Conservation (phyloP, 2,797 vertebrate genomes). For the Crenuchus spilurus region DNA sequence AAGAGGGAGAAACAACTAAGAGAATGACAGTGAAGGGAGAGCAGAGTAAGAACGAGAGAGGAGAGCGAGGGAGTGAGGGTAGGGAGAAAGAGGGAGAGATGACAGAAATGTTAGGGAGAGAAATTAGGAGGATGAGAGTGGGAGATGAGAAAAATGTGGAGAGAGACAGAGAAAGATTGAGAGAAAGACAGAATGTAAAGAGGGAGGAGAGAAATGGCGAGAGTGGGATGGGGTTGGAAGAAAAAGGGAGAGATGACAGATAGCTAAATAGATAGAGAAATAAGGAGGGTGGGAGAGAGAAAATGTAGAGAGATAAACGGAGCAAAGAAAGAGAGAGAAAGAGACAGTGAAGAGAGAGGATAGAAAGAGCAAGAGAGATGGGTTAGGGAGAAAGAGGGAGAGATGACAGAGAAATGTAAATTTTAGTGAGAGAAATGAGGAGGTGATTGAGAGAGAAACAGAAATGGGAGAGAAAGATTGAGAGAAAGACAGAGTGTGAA, state of each 20-base stretch:
- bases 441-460: too few relatives aligned
- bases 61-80: neutral
- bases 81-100: neutral
- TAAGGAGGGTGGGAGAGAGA: too few relatives aligned
- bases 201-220: neutral
- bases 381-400: neutral
- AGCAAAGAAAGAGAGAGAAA: neutral
- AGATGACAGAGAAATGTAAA: neutral
- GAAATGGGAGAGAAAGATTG: too few relatives aligned
- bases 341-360: neutral
- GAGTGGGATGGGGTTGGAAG: too few relatives aligned
- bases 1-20: too few relatives aligned
- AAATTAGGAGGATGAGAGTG: too few relatives aligned
- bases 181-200: neutral
- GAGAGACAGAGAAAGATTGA: too few relatives aligned
- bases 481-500: neutral
- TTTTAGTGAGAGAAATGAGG: neutral
- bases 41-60: neutral
- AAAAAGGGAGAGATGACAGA: too few relatives aligned
- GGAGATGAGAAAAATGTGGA: too few relatives aligned
- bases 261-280: too few relatives aligned
- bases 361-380: neutral
- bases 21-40: neutral
- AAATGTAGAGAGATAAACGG: too few relatives aligned
- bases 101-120: neutral